Evolutionary conservation across 2,888 invertebrate species (phyloP).

Genomic region (Drosophila anomalata): DNA sequence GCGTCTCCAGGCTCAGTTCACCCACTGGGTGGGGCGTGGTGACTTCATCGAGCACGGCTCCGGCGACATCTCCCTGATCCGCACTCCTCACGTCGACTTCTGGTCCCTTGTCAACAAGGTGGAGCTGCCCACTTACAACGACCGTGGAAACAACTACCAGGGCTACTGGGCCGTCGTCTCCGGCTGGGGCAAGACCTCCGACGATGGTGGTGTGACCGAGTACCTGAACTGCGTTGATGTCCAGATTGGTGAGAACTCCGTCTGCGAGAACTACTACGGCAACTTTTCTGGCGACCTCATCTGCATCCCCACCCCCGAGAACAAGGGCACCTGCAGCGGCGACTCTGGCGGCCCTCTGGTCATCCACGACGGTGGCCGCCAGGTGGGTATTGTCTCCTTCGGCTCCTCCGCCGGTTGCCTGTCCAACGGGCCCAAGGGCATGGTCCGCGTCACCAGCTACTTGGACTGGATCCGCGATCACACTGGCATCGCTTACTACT

Average conservation of each 20-base stretch:
- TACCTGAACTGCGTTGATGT: constrained; percentile 54
- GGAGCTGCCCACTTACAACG: constrained; percentile 54
- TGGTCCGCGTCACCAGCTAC: constrained; percentile 58
- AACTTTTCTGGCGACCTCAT: constrained; percentile 45
- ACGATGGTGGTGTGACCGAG: constrained; percentile 75
- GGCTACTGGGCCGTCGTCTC: constrained; percentile 57
- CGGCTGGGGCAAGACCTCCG: constrained; percentile 71
- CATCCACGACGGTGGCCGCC: constrained; percentile 40
- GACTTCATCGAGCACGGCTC: constrained; percentile 59
- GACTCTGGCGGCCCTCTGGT: constrained; percentile 82
- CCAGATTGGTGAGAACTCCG: constrained; percentile 67
- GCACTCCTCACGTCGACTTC: constrained; percentile 65
- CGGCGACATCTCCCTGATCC: constrained; percentile 66
- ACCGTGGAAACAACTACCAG: constrained; percentile 56
- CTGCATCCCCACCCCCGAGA: constrained; percentile 37
- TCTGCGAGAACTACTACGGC: constrained; percentile 81
- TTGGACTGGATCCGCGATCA: constrained; percentile 65
- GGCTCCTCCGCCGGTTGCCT: constrained; percentile 54
- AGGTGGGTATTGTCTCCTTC: constrained; percentile 62
- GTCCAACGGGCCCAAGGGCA: constrained; percentile 52
- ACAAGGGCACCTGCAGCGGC: constrained; percentile 81
- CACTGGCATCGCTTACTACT: constrained; percentile 48
- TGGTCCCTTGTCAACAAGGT: constrained; percentile 52
- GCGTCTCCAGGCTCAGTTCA: constrained; percentile 62
- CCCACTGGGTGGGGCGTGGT: constrained; percentile 54